A percentile compares a stretch with the other conserved stretches of the same genome.
Conservation (phyloP, 2,888 invertebrate species). For the Lycophotia porphyrea region DNA sequence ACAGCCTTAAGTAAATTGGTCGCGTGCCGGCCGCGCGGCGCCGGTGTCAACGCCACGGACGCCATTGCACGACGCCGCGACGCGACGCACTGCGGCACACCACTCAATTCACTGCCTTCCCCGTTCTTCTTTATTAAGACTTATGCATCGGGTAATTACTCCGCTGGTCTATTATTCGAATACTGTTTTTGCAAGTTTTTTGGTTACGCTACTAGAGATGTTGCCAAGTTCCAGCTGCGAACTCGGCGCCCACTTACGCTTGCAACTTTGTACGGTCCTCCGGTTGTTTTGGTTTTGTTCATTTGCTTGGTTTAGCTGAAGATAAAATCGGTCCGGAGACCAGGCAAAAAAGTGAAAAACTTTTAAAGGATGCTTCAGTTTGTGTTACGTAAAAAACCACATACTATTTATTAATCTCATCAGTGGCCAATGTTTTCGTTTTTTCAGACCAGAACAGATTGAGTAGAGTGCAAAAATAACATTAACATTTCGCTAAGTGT, state of each 20-base stretch:
- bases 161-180: conserved; percentile 40
- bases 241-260: conserved; percentile 46
- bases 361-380: conserved; percentile 32
- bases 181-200: conserved; percentile 53
- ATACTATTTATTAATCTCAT: conserved; percentile 12
- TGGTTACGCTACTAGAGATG: conserved; percentile 41
- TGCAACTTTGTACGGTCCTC: conserved; percentile 33
- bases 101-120: conserved; percentile 66
- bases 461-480: conserved; percentile 21
- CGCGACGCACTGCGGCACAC: conserved; percentile 84
- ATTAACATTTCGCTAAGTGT: conserved; percentile 42
- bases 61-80: conserved; percentile 62
- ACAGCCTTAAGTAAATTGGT: conserved; percentile 81
- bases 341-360: conserved; percentile 29
- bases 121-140: conserved; percentile 68
- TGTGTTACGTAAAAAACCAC: conserved; percentile 10
- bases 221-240: conserved; percentile 53
- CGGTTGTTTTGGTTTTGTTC: conserved; percentile 39
- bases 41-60: conserved; percentile 82
- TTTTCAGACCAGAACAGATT: conserved; percentile 5
- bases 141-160: conserved; percentile 66
- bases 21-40: conserved; percentile 85
- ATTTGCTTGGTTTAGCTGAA: conserved; percentile 43
- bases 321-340: conserved; percentile 43
- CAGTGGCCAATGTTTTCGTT: neutral